Percentiles rank a stretch among this genome's conserved stretches.
Evolutionary conservation across 2,888 invertebrate species (phyloP).

Genomic region (Cyclophora punctaria): DNA sequence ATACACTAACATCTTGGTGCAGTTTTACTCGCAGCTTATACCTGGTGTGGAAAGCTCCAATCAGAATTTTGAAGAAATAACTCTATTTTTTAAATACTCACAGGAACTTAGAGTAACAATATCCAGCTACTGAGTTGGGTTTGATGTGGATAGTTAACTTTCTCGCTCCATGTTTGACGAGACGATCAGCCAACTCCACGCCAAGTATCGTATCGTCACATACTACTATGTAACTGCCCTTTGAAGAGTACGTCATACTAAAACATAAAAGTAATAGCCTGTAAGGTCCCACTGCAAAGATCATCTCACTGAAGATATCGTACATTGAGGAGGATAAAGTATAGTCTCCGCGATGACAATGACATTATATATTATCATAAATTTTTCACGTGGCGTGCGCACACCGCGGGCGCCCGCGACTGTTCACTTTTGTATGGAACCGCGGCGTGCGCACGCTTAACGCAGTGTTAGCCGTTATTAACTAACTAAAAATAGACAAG

Average conservation of each 20-base stretch:
- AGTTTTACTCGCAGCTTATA: too few relatives aligned
- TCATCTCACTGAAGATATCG: not conserved
- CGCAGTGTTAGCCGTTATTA: too few relatives aligned
- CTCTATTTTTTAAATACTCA: conserved; percentile 20
- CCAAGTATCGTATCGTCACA: conserved; percentile 32
- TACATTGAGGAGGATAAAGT: not conserved
- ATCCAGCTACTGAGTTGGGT: conserved; percentile 29
- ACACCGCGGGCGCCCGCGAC: too few relatives aligned
- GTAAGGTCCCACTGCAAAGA: too few relatives aligned
- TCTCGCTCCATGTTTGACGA: conserved; percentile 34
- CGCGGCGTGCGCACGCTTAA: too few relatives aligned
- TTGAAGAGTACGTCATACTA: conserved; percentile 32
- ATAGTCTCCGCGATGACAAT: not conserved
- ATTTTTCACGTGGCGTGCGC: too few relatives aligned
- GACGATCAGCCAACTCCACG: conserved; percentile 33
- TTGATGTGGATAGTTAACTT: conserved; percentile 32
- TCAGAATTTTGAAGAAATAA: too few relatives aligned
- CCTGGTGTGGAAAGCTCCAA: too few relatives aligned
- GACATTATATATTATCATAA: too few relatives aligned
- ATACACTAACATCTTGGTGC: too few relatives aligned
- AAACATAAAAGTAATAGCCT: not conserved
- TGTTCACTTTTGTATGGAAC: too few relatives aligned
- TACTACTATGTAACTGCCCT: conserved; percentile 30
- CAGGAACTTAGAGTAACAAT: conserved; percentile 32
- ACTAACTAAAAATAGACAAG: too few relatives aligned